A percentile compares a stretch with the other conserved stretches of the same genome.
phyloP scores from a whole-genome alignment of 2,797 vertebrate genomes.

The Salarias fasciatus region DNA sequence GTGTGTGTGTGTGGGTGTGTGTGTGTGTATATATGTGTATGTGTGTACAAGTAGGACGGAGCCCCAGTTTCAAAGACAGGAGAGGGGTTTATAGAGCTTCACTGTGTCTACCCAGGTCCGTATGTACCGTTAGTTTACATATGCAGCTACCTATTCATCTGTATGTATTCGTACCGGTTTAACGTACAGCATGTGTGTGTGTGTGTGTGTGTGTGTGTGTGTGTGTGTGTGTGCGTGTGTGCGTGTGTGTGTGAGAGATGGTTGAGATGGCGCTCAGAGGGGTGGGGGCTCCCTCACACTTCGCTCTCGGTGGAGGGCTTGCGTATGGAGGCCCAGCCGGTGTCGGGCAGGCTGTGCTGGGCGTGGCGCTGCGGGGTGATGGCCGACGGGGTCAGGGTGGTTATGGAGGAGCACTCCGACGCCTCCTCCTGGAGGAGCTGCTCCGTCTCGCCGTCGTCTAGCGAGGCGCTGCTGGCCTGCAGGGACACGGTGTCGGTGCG shows the following conservation, averaged over 20 bases:
- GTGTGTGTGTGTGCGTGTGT: too few relatives aligned
- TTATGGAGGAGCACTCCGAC: conserved; percentile 95
- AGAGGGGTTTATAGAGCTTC: conserved; percentile 34
- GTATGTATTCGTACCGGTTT: conserved; percentile 40
- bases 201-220: conserved; percentile 20
- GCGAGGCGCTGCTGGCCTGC: conserved; percentile 95
- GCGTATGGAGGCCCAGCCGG: conserved; percentile 92
- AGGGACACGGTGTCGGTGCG: conserved; percentile 97
- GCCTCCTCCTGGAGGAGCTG: conserved; percentile 96
- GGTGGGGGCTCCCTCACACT: conserved; percentile 81
- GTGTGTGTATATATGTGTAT: too few relatives aligned
- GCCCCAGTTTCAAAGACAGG: conserved; percentile 53
- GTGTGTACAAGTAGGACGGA: conserved; percentile 59
- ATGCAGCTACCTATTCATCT: conserved; percentile 2
- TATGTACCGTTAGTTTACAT: conserved; percentile 50
- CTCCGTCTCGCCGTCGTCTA: conserved; percentile 95
- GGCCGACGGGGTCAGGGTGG: conserved; percentile 86
- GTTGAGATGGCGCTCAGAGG: conserved; percentile 28
- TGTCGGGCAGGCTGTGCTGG: conserved; percentile 90
- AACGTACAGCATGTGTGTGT: conserved; percentile 58
- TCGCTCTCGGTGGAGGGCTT: conserved; percentile 95
- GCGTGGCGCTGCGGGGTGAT: conserved; percentile 88
- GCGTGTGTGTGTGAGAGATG: too few relatives aligned
- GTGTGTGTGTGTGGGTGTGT: too few relatives aligned
- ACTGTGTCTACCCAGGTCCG: conserved; percentile 52